Conservation (phyloP, 2,797 vertebrate species). For the Pangasius macronema region DNA sequence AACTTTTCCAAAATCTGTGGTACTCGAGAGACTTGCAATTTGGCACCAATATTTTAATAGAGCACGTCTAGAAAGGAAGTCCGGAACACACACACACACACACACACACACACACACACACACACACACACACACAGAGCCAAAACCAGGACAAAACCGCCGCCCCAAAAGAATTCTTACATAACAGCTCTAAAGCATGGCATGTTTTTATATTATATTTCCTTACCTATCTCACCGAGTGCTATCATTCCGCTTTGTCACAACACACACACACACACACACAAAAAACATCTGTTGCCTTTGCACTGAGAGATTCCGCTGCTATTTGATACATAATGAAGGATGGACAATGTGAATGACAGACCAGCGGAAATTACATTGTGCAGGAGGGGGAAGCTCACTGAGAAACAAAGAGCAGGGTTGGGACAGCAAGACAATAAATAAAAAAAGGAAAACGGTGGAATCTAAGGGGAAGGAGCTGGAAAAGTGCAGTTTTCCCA, state of each 20-base stretch:
- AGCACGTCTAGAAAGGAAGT: slow-evolving; percentile 14
- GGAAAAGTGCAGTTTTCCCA: not conserved
- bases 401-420: not conserved
- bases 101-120: slow-evolving; percentile 25
- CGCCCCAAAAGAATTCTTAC: slow-evolving; percentile 55
- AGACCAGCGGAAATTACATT: slow-evolving; percentile 12
- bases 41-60: slow-evolving; percentile 20
- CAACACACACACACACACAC: slow-evolving; percentile 1
- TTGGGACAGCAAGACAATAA: not conserved
- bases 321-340: slow-evolving; percentile 17
- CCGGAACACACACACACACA: slow-evolving; percentile 31
- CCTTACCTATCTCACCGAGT: not conserved
- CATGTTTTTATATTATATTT: slow-evolving; percentile 25
- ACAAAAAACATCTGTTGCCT: slow-evolving; percentile 10
- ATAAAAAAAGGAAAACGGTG: too few species aligned
- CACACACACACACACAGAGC: slow-evolving; percentile 47
- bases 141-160: slow-evolving; percentile 58
- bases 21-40: not conserved
- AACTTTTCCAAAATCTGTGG: not conserved
- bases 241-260: not conserved
- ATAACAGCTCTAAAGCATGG: slow-evolving; percentile 44
- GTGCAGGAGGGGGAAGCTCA: slow-evolving; percentile 6
- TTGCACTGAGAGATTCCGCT: not conserved
- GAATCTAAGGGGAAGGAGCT: not conserved
- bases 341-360: slow-evolving; percentile 21